A percentile compares a stretch with the other conserved stretches of the same genome.
phyloP scores from a whole-genome alignment of 1,140 invertebrate species.

The Euura lappo region DNA sequence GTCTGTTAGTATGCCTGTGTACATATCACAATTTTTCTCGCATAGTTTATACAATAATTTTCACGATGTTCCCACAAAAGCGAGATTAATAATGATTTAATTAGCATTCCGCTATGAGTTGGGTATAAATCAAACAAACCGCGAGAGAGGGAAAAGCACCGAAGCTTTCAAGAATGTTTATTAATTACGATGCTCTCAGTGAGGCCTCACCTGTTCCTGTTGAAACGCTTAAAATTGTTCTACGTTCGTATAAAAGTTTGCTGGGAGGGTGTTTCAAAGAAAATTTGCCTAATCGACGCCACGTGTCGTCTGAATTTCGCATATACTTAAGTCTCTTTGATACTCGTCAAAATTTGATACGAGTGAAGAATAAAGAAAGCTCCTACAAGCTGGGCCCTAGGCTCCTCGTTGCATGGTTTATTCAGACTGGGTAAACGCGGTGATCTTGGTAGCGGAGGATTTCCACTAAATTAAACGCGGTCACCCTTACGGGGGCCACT shows the following conservation, averaged over 20 bases:
- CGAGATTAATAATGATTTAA: conserved; percentile 59
- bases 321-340: not conserved
- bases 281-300: conserved; percentile 27
- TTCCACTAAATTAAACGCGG: conserved; percentile 30
- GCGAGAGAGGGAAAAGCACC: conserved; percentile 25
- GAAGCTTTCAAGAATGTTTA: conserved; percentile 49
- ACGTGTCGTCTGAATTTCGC: conserved; percentile 11
- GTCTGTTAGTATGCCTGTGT: no score
- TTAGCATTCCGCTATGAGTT: conserved; percentile 51
- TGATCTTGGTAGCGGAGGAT: not conserved
- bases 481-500: conserved; percentile 23
- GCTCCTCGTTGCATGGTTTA: no score
- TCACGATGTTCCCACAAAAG: conserved; percentile 24
- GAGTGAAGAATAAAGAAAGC: no score
- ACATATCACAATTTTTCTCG: no score
- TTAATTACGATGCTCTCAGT: conserved; percentile 41
- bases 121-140: conserved; percentile 40
- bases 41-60: no score
- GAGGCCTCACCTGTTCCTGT: conserved; percentile 16
- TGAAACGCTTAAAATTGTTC: conserved; percentile 3
- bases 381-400: no score
- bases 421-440: no score
- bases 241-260: not conserved
- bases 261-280: not conserved
- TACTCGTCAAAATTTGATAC: not conserved